A percentile compares a stretch with the other conserved stretches of the same genome.
Conservation (phyloP, 92 coral and sea anemone species). For the Palythoa grandis region DNA sequence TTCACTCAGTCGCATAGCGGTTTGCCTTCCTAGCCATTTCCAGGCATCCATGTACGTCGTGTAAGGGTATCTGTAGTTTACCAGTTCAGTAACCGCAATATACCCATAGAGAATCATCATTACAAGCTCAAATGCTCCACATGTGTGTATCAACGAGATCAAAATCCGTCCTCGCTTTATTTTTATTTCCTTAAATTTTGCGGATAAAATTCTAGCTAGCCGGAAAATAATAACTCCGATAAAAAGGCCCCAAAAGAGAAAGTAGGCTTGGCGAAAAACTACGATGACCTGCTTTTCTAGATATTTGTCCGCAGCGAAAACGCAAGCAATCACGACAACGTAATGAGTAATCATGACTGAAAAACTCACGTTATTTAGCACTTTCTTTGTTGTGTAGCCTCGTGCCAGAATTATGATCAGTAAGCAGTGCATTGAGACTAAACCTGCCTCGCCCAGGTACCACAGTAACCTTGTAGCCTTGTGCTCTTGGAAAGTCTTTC, state of each 20-base stretch:
- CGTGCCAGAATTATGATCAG: slow-evolving; percentile 12
- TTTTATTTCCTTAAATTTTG: not conserved
- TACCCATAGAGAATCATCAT: slow-evolving; percentile 6
- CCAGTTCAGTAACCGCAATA: not conserved
- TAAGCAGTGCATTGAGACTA: not conserved
- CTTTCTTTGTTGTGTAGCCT: not conserved
- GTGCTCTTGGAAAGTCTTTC: slow-evolving; percentile 45
- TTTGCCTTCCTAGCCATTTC: slow-evolving; percentile 19
- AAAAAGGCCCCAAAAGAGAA: slow-evolving; percentile 15
- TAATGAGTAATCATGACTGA: slow-evolving; percentile 9
- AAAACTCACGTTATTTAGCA: not conserved
- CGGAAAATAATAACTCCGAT: slow-evolving; percentile 8
- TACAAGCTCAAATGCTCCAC: not conserved
- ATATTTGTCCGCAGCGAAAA: not conserved
- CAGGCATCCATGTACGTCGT: slow-evolving; percentile 3
- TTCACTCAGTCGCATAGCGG: slow-evolving; percentile 9
- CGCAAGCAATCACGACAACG: not conserved
- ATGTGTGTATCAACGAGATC: not conserved
- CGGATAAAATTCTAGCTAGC: not conserved
- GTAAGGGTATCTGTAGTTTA: not conserved
- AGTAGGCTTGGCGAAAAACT: not conserved
- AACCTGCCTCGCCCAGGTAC: slow-evolving; percentile 28
- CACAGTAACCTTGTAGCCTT: slow-evolving; percentile 43
- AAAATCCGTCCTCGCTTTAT: not conserved
- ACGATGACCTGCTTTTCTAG: not conserved